These are phyloP conservation scores for Nomada ruficornis DNA, from an alignment of 2,888 invertebrate species.

Conservation along the genomic window DNA sequence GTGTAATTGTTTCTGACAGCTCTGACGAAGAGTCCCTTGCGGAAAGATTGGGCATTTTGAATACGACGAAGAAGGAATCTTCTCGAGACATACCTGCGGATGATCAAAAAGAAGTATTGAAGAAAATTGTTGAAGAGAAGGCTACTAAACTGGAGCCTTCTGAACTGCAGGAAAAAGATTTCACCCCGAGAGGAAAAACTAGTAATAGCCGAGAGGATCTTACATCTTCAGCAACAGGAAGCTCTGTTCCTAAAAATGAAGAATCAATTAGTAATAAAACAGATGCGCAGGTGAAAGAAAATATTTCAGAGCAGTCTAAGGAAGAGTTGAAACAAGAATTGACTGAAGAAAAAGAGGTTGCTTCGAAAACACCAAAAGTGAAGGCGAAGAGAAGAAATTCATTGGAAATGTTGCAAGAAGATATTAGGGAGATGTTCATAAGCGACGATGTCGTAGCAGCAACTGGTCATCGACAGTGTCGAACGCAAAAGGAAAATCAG, in stretches of 20 bases:
- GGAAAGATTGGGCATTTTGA: constrained; percentile 62
- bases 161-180: background rate
- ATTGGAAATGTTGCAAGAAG: constrained; percentile 88
- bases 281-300: background rate
- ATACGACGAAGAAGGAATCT: background rate
- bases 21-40: constrained; percentile 78
- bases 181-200: background rate
- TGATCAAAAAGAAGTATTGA: background rate
- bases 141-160: background rate
- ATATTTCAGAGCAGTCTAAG: background rate
- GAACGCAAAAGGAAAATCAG: constrained; percentile 85
- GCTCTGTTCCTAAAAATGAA: background rate
- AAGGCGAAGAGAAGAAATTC: constrained; percentile 84
- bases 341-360: constrained; percentile 56
- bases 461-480: constrained; percentile 88
- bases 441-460: constrained; percentile 87
- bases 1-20: constrained; percentile 78
- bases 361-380: constrained; percentile 50
- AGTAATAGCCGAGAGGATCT: background rate
- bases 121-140: background rate
- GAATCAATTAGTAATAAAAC: background rate
- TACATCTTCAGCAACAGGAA: background rate
- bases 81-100: background rate
- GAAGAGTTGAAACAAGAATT: constrained; percentile 11
- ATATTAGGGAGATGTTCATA: constrained; percentile 90